Base-by-base conservation (phyloP, 2,888 invertebrate species). In the Scotopteryx bipunctaria region DNA sequence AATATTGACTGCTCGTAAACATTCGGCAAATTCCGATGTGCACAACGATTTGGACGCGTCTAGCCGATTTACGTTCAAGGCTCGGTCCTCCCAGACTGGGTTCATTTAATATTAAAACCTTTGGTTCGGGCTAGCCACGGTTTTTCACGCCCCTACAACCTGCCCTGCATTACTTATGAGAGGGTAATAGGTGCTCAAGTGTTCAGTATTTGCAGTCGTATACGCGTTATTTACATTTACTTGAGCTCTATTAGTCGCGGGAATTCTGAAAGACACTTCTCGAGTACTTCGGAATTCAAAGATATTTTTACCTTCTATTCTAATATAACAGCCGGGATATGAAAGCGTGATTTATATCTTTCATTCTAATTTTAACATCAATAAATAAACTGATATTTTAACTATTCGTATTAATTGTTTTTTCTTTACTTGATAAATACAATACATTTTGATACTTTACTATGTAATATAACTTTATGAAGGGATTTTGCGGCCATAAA, bases 101-200 rank as follows among this genome's bases (percentile, higher is more conserved):
- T 73, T 86, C 86, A 86, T 88, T 65, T 78, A 87, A 83, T 88
- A 90, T 89, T 89, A 81, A 89, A 76, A 69, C 50, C 55, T 69
- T 63, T 64, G 74, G 74, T 72, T 72, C 69, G 64, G 66, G 70
- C 71, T 66, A 60, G 71, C 74, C 73, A 75, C 79, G 81, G 79
- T 85, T 86, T 87, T 86, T 88, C 86, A 80, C 86, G 81, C 84
- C 75, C 78, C 72, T 75, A 66, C 71, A 78, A 80, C 78, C 78
- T 74, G 73, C 63, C 65, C 68, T 88, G 83, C 84, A 89, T 90
- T 77, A 83, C 81, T 84, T 74, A 87, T 87, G 85, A 87, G 83
- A 61, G 69, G 76, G 79, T 86, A 86, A 86, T 89, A 84, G 83
- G 78, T 78, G 79, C 78, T 85, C 78, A 75, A 83, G 75, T 71